Percentiles rank a stretch among this genome's conserved stretches.
Evolutionary conservation across 1,140 invertebrate species (phyloP).

Genomic region (Dreissena polymorpha): DNA sequence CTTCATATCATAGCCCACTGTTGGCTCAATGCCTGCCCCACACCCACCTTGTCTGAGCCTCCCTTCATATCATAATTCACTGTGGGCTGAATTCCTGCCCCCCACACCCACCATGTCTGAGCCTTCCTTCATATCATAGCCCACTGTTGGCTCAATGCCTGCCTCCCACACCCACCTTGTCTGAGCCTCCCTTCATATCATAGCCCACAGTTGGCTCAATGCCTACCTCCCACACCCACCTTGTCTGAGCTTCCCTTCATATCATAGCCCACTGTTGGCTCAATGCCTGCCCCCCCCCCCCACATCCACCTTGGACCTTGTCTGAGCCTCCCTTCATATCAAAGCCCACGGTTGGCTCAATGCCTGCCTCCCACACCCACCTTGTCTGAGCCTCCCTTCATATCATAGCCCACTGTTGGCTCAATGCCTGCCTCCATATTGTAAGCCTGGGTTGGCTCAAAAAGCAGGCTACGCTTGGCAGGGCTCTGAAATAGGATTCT

Average conservation of each 20-base stretch:
- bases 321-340: slow-evolving; percentile 37
- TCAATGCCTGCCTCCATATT: slow-evolving; percentile 49
- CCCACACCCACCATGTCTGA: neutral
- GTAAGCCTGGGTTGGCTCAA: slow-evolving; percentile 40
- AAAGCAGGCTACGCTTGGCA: neutral
- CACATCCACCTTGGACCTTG: neutral
- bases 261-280: slow-evolving; percentile 40
- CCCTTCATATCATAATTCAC: slow-evolving; percentile 36
- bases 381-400: slow-evolving; percentile 28
- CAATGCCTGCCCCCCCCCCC: slow-evolving; percentile 38
- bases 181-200: slow-evolving; percentile 37
- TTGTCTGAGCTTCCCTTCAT: slow-evolving; percentile 25
- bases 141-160: slow-evolving; percentile 39
- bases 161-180: slow-evolving; percentile 9
- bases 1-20: slow-evolving; percentile 40
- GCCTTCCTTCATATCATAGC: slow-evolving; percentile 44
- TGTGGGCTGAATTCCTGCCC: slow-evolving; percentile 39
- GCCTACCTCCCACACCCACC: slow-evolving; percentile 10
- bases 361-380: slow-evolving; percentile 10
- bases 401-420: slow-evolving; percentile 35
- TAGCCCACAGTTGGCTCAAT: slow-evolving; percentile 43
- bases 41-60: slow-evolving; percentile 5
- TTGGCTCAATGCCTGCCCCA: slow-evolving; percentile 42
- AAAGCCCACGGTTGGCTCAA: slow-evolving; percentile 40
- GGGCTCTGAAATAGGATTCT: neutral